Evolutionary conservation across 2,888 invertebrate genomes (phyloP), one percentile per base, ranked within the genome.

Genomic region (Allophyes oxyacanthae): DNA sequence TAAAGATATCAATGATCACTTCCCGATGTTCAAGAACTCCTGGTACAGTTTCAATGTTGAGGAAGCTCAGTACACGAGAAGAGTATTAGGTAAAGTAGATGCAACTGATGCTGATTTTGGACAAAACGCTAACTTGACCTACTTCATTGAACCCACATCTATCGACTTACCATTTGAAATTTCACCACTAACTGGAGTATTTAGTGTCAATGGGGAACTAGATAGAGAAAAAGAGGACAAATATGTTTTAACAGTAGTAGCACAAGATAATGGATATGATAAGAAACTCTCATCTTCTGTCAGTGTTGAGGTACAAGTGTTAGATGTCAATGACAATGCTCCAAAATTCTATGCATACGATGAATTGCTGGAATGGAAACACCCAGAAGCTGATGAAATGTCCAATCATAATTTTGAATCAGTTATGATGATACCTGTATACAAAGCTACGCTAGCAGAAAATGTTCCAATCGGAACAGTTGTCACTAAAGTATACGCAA

Each of bases 261-360:
- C 98, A 0, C 94, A 93, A 64, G 98, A 98, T 81, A 96, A 96
- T 79, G 97, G 97, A 0, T 83, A 87, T 11, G 90, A 94, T 7
- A 94, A 92, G 10, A 95, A 95, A 40, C 88, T 97, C 59, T 96
- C 96, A 6, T 96, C 96, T 5, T 95, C 96, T 0, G 97, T 97
- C 9, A 96, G 96, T 64, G 96, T 98, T 0, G 97, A 97, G 83
- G 95, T 98, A 0, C 97, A 97, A 85, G 95, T 98, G 1, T 87
- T 97, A 62, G 98, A 98, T 79, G 95, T 97, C 0, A 98, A 98
- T 82, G 98, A 98, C 80, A 98, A 98, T 78, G 92, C 96, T 0
- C 98, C 98, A 0, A 95, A 95, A 56, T 98, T 98, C 84, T 96
- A 96, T 72, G 97, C 96, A 0, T 97, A 96, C 72, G 96, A 97